Percentiles rank a stretch among this genome's conserved stretches.
phyloP scores from a whole-genome alignment of 2,888 invertebrate species.

The Toxonevra muliebris region DNA sequence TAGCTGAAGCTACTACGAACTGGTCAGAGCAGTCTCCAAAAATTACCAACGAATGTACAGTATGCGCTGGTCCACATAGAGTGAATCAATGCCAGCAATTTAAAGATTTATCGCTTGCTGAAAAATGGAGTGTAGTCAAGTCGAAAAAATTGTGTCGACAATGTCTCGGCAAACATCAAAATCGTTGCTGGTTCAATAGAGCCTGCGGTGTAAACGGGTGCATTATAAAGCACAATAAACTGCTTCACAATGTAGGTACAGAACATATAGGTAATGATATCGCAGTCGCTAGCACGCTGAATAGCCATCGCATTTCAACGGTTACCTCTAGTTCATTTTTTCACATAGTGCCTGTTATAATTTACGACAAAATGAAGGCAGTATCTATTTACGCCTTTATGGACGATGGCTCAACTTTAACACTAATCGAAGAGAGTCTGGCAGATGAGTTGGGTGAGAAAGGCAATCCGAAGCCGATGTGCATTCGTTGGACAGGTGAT shows the following conservation, averaged over 20 bases:
- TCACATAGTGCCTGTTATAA: conserved; percentile 24
- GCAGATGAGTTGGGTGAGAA: conserved; percentile 20
- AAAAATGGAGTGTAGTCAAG: too few species aligned
- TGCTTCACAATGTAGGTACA: conserved; percentile 11
- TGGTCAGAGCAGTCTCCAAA: too few species aligned
- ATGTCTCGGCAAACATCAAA: too few species aligned
- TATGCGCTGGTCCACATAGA: too few species aligned
- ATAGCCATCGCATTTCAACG: conserved; percentile 9
- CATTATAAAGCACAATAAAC: conserved; percentile 2
- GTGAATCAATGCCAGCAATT: too few species aligned
- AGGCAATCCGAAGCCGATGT: conserved; percentile 19
- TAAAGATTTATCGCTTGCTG: too few species aligned
- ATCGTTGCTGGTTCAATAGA: too few species aligned
- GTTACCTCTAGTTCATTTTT: conserved; percentile 13
- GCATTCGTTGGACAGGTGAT: conserved; percentile 29
- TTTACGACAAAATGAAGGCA: conserved; percentile 15
- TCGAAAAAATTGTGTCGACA: too few species aligned
- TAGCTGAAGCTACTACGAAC: too few species aligned
- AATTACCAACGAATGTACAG: too few species aligned
- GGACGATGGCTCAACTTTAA: too few species aligned
- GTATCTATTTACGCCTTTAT: conserved; percentile 20
- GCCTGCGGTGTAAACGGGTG: conserved; percentile 29
- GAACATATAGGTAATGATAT: too few species aligned
- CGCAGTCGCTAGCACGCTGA: neutral
- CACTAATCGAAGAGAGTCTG: conserved; percentile 22